Conservation (phyloP, 2,888 invertebrate genomes). For the Caenorhabditis panamensis region DNA sequence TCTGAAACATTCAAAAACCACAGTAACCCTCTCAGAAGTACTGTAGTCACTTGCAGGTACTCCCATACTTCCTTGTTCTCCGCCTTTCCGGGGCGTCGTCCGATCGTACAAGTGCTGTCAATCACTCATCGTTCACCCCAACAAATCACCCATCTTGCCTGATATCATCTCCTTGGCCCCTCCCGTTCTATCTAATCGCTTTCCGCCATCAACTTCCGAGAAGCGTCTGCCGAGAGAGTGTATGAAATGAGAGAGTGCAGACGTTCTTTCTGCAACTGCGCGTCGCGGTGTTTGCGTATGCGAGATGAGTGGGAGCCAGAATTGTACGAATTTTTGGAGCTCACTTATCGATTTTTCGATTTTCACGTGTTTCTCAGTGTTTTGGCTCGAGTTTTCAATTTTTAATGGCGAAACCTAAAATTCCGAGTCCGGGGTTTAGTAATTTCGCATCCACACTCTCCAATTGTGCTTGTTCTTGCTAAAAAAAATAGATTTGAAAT, state of each 20-base stretch:
- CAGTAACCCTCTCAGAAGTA: neutral
- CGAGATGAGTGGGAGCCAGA: constrained; percentile 56
- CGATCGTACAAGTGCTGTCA: neutral
- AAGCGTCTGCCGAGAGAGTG: constrained; percentile 10
- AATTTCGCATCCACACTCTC: too few species aligned
- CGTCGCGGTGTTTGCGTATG: constrained; percentile 51
- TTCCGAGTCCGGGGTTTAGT: too few species aligned
- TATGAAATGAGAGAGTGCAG: constrained; percentile 2
- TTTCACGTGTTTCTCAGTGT: neutral
- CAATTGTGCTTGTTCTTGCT: too few species aligned
- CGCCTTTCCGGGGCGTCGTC: neutral
- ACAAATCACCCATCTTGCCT: constrained; percentile 1
- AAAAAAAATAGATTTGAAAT: too few species aligned
- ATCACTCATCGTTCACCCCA: neutral
- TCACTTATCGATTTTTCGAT: constrained; percentile 28
- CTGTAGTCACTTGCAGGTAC: neutral
- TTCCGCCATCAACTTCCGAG: neutral
- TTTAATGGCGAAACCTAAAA: too few species aligned
- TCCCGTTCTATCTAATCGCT: neutral
- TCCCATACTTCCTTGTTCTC: too few species aligned
- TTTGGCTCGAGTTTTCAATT: neutral
- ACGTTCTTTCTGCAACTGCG: constrained; percentile 17
- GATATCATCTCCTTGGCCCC: constrained; percentile 7
- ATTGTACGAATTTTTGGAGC: constrained; percentile 48
- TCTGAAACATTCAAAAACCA: neutral